These are phyloP conservation scores for Drosophila biarmipes DNA, from an alignment of 1,140 invertebrate genomes.

Conservation along the genomic window DNA sequence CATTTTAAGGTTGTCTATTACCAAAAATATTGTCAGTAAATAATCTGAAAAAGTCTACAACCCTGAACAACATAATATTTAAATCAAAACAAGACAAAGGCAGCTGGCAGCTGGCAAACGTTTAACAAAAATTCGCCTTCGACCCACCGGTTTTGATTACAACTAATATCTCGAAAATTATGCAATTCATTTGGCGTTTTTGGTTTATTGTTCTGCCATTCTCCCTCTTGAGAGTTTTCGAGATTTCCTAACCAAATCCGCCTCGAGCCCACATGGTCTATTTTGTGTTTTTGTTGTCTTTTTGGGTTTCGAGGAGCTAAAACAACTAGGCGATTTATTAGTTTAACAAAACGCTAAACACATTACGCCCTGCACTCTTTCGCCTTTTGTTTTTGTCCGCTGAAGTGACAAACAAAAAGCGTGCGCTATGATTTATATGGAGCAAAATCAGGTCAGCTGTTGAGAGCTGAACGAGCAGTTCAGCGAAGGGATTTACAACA, in stretches of 20 bases:
- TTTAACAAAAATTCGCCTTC: conserved; percentile 18
- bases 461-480: conserved; percentile 1
- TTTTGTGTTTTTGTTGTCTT: neutral
- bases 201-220: conserved; percentile 40
- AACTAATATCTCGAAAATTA: conserved; percentile 30
- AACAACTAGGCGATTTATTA: conserved; percentile 37
- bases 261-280: conserved; percentile 1
- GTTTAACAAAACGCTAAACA: conserved; percentile 52
- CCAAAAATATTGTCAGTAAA: neutral
- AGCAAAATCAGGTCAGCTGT: conserved; percentile 43
- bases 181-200: conserved; percentile 40
- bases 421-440: conserved; percentile 50
- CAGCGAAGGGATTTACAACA: conserved; percentile 7
- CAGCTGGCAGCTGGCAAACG: conserved; percentile 6
- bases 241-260: conserved; percentile 8
- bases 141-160: conserved; percentile 22
- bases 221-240: conserved; percentile 18
- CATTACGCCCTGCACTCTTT: conserved; percentile 15
- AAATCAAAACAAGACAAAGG: neutral
- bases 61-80: neutral
- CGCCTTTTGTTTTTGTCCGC: conserved; percentile 18
- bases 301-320: conserved; percentile 8
- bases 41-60: neutral
- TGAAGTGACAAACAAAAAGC: conserved; percentile 47
- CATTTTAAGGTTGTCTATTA: no score